phyloP scores from a whole-genome alignment of 2,888 invertebrate species.

The Crematogaster levior region DNA sequence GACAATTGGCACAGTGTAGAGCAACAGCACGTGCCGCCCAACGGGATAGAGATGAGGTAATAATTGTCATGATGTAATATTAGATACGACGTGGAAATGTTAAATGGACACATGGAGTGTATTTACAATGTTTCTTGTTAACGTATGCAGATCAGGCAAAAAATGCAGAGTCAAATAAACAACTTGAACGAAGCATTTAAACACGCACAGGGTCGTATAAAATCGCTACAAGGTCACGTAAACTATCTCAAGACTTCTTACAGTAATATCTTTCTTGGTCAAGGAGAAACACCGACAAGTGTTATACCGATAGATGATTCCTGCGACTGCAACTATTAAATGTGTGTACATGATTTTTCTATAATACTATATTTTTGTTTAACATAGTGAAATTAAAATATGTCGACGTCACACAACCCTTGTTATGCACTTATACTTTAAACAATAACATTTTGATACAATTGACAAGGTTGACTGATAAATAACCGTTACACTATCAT shows the following conservation, averaged over 20 bases:
- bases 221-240: conserved; percentile 89
- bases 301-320: conserved; percentile 76
- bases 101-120: not conserved
- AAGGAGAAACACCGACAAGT: conserved; percentile 72
- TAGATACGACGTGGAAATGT: not conserved
- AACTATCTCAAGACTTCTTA: conserved; percentile 87
- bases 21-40: conserved; percentile 89
- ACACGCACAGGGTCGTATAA: conserved; percentile 89
- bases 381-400: conserved; percentile 19
- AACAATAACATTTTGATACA: conserved; percentile 5
- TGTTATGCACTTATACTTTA: conserved; percentile 11
- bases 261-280: conserved; percentile 81
- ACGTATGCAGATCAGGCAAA: conserved; percentile 88
- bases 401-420: not conserved
- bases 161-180: conserved; percentile 90
- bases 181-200: conserved; percentile 90
- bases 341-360: not conserved
- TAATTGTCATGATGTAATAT: too few relatives aligned
- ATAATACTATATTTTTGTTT: conserved; percentile 19
- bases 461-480: conserved; percentile 15
- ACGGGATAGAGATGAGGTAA: conserved; percentile 89
- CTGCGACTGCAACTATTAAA: conserved; percentile 82
- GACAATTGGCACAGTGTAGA: conserved; percentile 89
- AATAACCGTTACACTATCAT: not conserved
- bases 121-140: conserved; percentile 1